Conservation (phyloP, 2,888 invertebrate species). For the Ophion ventricosus region DNA sequence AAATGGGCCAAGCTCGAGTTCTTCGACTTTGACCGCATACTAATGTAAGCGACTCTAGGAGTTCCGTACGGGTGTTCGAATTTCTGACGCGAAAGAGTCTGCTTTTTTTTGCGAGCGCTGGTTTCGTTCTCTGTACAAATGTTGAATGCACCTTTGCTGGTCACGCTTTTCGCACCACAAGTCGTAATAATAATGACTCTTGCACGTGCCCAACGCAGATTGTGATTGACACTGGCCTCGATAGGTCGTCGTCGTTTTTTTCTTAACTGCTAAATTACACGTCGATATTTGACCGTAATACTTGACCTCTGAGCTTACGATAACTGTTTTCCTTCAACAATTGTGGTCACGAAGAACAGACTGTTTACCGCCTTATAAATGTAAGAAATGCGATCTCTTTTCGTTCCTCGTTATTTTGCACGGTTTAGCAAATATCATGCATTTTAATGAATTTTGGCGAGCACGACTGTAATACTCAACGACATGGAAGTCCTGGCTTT, state of each 20-base stretch:
- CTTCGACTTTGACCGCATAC: slow-evolving; percentile 64
- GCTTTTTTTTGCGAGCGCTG: slow-evolving; percentile 30
- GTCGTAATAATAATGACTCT: slow-evolving; percentile 22
- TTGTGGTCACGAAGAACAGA: background rate
- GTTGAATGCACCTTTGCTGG: slow-evolving; percentile 51
- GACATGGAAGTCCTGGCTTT: slow-evolving; percentile 19
- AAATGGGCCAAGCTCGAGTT: slow-evolving; percentile 68
- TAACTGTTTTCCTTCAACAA: background rate
- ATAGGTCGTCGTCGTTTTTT: slow-evolving; percentile 6
- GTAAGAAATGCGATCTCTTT: background rate
- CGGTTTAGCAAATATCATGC: background rate
- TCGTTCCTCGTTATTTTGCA: background rate
- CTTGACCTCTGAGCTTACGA: background rate
- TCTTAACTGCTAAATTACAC: background rate
- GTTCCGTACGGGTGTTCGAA: slow-evolving; percentile 38
- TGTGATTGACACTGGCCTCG: slow-evolving; percentile 29
- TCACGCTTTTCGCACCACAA: slow-evolving; percentile 38
- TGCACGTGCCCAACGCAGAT: slow-evolving; percentile 29
- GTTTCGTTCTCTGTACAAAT: slow-evolving; percentile 34
- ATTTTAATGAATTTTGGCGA: slow-evolving; percentile 27
- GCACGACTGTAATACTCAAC: slow-evolving; percentile 24
- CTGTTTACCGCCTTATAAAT: background rate
- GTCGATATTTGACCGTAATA: background rate
- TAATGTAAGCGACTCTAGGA: slow-evolving; percentile 61
- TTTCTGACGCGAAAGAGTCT: slow-evolving; percentile 40